Percentiles rank a stretch among this genome's conserved stretches.
Evolutionary conservation across 2,113 vertebrate species (phyloP).

Genomic region (Myiozetetes cayanensis): DNA sequence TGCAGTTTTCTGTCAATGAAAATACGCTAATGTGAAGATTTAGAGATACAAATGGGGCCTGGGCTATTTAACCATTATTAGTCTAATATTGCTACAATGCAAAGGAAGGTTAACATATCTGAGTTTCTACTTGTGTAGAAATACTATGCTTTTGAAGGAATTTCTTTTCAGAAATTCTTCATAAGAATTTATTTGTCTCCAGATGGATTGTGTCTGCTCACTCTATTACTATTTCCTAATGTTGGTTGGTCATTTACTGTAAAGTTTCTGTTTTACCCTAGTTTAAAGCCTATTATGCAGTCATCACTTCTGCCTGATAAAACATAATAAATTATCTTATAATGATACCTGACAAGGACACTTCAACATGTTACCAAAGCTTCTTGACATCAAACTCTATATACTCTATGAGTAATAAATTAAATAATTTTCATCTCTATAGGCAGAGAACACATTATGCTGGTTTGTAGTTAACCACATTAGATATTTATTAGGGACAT

Average conservation of each 20-base stretch:
- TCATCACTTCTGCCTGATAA: neutral
- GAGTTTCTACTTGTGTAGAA: neutral
- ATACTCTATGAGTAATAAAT: neutral
- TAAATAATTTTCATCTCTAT: neutral
- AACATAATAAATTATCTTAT: neutral
- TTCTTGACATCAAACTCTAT: neutral
- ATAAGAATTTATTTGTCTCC: neutral
- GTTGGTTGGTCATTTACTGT: neutral
- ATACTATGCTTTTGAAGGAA: neutral
- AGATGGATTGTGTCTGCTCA: neutral
- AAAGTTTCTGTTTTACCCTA: neutral
- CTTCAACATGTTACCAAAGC: neutral
- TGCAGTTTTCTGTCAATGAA: neutral
- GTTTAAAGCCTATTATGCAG: neutral
- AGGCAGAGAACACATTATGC: neutral
- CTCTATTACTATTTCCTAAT: neutral
- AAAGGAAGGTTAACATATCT: neutral
- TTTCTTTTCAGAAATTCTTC: neutral
- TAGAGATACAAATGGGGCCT: neutral
- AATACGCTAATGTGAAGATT: neutral
- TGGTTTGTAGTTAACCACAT: neutral
- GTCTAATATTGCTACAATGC: neutral
- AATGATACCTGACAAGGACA: neutral
- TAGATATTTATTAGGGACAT: neutral
- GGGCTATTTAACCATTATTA: neutral